phyloP scores from a whole-genome alignment of 2,888 invertebrate species.

The Acanthosoma haemorrhoidale region DNA sequence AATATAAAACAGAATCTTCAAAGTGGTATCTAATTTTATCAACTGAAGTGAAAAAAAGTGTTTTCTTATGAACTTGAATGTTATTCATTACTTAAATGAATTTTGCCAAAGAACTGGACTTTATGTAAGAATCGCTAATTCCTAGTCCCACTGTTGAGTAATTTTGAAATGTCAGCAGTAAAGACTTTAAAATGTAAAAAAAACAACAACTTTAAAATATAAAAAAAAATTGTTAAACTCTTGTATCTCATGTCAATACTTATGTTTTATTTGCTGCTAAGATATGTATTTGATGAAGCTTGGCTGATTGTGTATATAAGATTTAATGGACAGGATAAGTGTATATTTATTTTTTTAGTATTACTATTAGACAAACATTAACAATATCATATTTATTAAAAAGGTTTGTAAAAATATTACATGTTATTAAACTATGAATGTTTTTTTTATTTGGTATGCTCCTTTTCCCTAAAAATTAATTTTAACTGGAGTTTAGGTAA shows the following conservation, averaged over 20 bases:
- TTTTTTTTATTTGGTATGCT: too few species aligned
- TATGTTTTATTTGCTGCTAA: background rate
- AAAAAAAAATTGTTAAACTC: background rate
- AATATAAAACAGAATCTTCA: too few species aligned
- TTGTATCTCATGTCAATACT: too few species aligned
- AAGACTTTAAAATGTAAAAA: background rate
- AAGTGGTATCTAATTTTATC: too few species aligned
- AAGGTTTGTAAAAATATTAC: conserved; percentile 6
- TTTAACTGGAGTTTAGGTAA: too few species aligned
- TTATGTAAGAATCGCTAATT: too few species aligned
- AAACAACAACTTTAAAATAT: background rate
- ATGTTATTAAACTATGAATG: background rate
- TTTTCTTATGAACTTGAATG: too few species aligned
- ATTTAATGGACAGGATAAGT: background rate
- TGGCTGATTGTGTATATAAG: background rate
- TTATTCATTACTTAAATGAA: too few species aligned
- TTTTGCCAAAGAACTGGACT: too few species aligned
- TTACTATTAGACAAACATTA: background rate
- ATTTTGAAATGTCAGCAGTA: background rate
- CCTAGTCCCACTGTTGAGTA: too few species aligned
- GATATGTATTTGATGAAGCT: background rate
- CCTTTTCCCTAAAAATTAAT: too few species aligned
- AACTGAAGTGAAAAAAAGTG: too few species aligned
- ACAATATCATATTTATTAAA: background rate
- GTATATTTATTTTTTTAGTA: background rate